Base-by-base conservation (phyloP, 2,888 invertebrate species). In the Orthonychiurus folsomi region DNA sequence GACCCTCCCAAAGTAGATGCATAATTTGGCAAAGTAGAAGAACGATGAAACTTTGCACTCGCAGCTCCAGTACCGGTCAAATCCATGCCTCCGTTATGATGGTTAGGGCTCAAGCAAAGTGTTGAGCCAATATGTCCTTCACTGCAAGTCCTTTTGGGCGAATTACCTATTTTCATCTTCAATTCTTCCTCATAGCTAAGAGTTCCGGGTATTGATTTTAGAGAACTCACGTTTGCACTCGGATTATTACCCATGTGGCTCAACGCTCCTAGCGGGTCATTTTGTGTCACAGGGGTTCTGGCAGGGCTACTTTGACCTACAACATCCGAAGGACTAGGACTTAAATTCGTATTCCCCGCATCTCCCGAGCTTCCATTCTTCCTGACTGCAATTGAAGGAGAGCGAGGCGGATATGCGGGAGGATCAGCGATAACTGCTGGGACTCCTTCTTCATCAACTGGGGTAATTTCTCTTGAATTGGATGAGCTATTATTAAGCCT, bases 201-300 rank as follows among this genome's bases (percentile, higher is more conserved):
- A n/a, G 56, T 5, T 56, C 21, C 48, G 21, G 25, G 20, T 5
- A 37, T 26, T n/a, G n/a, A n/a, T 3, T 48, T 26, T 9, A 26
- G 21, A 18, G 24, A 21, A 21, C 12, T 47, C 28, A 20, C 15
- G 23, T 48, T 15, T 25, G 24, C 24, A 5, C 23, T 59, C n/a
- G 59, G 56, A 28, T 28, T 26, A 25, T 53, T 57, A n/a, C n/a
- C n/a, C n/a, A n/a, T n/a, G 15, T 50, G 76, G 59, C 77, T 74
- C 1, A 93, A 80, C 2, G 93, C 91, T 3, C 93, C 94, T 24
- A 94, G 79, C 0, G 94, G 94, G 79, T 94, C 94, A 77, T 93
- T 92, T 75, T 89, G 85, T 0, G 93, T 88, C 0, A 94, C 92
- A 0, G 91, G 88, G 1, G 91, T 92, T 62, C 91, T 82, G 26